Evolutionary conservation across 2,888 invertebrate genomes (phyloP), one percentile per base, ranked within the genome.

Genomic region (Diarsia brunnea): DNA sequence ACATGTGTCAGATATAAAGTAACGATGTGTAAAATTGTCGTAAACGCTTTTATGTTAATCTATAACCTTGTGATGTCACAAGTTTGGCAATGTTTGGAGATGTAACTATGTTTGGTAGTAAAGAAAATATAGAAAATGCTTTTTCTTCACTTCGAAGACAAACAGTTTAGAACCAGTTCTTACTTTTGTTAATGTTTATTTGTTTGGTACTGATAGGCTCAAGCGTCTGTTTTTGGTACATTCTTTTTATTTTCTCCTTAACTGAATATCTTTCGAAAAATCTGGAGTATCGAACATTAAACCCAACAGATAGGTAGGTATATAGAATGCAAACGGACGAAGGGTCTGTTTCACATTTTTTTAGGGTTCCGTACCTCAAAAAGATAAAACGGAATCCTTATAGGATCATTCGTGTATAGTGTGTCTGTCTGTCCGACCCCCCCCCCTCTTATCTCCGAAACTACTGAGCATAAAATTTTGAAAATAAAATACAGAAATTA

Each of bases 1-100:
- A 67, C 75, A 80, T 70, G 81, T 79, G 79, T 77, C 81, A 75
- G 27, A 68, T 77, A 82, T 73, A 82, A 82, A 79, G 75, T 79
- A 43, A 38, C 31, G n/a, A 43, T 5, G 75, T 67, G 72, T 86
- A 84, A 85, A 85, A 84, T 69, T 66, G 76, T 83, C 84, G 79
- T 88, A 85, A 89, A 89, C 61, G 55, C 58, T 67, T 73, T 66
- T 61, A 79, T 61, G 71, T 51, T 68, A 76, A 73, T 73, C 31
- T 74, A 64, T 64, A 74, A 73, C 64, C 4, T 64, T 75, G 43
- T 73, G 10, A 58, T 47, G 31, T 38, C 19, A 31, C 16, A 75
- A 65, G 45, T 72, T 69, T 65, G 43, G 49, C 49, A 24, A 58
- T 31, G 49, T 60, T 61, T 61, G n/a, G 43, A 51, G 51, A 73